A percentile compares a stretch with the other conserved stretches of the same genome.
phyloP scores from a whole-genome alignment of 1,140 invertebrate genomes.

The Bradysia coprophila region DNA sequence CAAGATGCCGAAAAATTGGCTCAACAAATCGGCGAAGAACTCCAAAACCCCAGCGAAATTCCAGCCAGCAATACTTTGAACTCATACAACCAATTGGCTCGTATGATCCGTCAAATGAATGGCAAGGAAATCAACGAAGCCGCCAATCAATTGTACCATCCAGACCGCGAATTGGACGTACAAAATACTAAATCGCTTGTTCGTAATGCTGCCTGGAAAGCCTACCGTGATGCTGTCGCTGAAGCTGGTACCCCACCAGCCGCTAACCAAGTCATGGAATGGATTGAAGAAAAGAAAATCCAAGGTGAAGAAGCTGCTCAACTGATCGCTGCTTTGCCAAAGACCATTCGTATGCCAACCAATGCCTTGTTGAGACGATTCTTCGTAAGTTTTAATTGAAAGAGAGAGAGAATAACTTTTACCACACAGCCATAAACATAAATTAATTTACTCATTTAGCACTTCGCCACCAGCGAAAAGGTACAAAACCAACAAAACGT shows the following conservation, averaged over 20 bases:
- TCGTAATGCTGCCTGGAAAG: constrained; percentile 25
- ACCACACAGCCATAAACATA: no score
- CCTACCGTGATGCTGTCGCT: constrained; percentile 38
- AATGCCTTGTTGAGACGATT: constrained; percentile 36
- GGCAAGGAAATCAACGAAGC: constrained; percentile 29
- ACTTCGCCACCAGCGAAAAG: constrained; percentile 26
- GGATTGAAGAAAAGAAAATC: constrained; percentile 35
- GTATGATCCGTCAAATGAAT: constrained; percentile 36
- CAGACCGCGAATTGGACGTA: neutral
- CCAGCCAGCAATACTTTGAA: constrained; percentile 31
- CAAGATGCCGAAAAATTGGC: constrained; percentile 27
- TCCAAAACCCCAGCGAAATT: constrained; percentile 34
- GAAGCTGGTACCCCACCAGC: constrained; percentile 44
- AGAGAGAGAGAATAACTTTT: no score
- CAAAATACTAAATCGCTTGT: neutral
- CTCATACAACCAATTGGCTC: constrained; percentile 37
- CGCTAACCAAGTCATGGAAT: constrained; percentile 33
- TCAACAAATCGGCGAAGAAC: constrained; percentile 30
- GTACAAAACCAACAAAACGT: constrained; percentile 26
- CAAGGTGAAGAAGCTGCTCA: constrained; percentile 30
- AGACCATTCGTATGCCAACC: constrained; percentile 35
- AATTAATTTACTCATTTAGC: no score
- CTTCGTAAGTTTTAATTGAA: constrained; percentile 22
- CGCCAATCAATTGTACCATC: constrained; percentile 10
- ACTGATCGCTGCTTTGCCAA: constrained; percentile 28